Conservation (phyloP, 2,797 vertebrate species). For the Neopelma chrysocephalum region DNA sequence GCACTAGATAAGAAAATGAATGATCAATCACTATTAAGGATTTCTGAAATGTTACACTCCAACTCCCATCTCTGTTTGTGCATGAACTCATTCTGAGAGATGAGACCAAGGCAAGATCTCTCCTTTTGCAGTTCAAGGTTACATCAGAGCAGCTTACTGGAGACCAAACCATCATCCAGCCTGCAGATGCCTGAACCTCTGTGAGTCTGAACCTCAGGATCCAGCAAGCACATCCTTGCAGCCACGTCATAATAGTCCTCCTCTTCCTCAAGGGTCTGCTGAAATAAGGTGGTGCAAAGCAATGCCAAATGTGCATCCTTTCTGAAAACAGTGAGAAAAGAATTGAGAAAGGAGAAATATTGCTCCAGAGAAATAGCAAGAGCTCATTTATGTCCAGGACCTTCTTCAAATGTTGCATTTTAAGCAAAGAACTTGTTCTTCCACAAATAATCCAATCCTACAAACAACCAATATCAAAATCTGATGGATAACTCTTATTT, state of each 20-base stretch:
- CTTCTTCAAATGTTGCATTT: not conserved
- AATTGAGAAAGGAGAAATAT: not conserved
- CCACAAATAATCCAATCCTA: not conserved
- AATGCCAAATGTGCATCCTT: not conserved
- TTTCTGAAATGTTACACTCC: not conserved
- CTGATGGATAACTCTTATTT: not conserved
- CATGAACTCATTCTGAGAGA: not conserved
- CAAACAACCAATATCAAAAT: not conserved
- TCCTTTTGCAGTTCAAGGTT: not conserved
- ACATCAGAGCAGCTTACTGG: not conserved
- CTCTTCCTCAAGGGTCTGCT: not conserved
- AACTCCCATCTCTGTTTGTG: not conserved
- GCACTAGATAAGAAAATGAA: not conserved
- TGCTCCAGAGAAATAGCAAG: not conserved
- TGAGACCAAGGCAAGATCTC: not conserved
- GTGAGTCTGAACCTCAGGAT: not conserved
- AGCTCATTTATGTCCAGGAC: not conserved
- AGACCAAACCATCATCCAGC: not conserved
- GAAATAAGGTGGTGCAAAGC: not conserved
- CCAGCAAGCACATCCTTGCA: not conserved
- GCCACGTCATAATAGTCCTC: not conserved
- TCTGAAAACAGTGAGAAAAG: not conserved
- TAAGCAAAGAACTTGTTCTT: not conserved
- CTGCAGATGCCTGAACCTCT: not conserved
- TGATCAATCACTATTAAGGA: not conserved